Conservation (phyloP, 2,797 vertebrate species). For the Falco naumanni region DNA sequence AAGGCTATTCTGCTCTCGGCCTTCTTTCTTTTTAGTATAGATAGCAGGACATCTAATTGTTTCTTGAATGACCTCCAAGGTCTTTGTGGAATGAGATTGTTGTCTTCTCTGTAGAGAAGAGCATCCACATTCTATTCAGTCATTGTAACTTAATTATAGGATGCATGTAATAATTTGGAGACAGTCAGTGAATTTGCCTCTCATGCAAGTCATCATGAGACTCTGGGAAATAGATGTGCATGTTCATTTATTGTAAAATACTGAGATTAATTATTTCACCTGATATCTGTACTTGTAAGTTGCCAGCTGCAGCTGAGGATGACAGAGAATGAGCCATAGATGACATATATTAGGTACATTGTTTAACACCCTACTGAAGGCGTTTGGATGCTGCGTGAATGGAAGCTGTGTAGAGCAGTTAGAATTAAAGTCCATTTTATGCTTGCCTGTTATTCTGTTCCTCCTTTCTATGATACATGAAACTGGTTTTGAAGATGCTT, state of each 20-base stretch:
- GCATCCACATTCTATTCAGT: slow-evolving; percentile 78
- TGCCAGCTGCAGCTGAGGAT: slow-evolving; percentile 64
- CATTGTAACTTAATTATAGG: slow-evolving; percentile 83
- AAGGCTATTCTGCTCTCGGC: slow-evolving; percentile 43
- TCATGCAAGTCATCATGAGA: slow-evolving; percentile 73
- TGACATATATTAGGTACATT: not conserved
- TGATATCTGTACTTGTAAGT: slow-evolving; percentile 75
- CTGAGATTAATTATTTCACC: slow-evolving; percentile 82
- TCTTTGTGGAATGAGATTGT: slow-evolving; percentile 81
- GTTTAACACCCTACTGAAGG: not conserved
- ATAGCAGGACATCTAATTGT: slow-evolving; percentile 79
- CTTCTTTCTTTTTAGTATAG: slow-evolving; percentile 69
- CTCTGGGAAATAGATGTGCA: slow-evolving; percentile 78
- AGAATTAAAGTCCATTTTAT: slow-evolving; percentile 32
- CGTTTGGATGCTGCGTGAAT: not conserved
- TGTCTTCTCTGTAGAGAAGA: slow-evolving; percentile 77
- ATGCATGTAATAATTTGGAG: slow-evolving; percentile 82
- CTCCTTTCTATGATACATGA: slow-evolving; percentile 15
- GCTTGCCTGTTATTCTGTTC: slow-evolving; percentile 8
- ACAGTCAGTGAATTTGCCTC: slow-evolving; percentile 79
- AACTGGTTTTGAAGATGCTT: slow-evolving; percentile 15
- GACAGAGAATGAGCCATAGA: not conserved
- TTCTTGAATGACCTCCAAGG: slow-evolving; percentile 80
- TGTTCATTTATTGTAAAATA: slow-evolving; percentile 80
- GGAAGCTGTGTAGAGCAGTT: not conserved